A percentile compares a stretch with the other conserved stretches of the same genome.
phyloP scores from a whole-genome alignment of 1,140 invertebrate genomes.

The Lamellibrachia luymesi region DNA sequence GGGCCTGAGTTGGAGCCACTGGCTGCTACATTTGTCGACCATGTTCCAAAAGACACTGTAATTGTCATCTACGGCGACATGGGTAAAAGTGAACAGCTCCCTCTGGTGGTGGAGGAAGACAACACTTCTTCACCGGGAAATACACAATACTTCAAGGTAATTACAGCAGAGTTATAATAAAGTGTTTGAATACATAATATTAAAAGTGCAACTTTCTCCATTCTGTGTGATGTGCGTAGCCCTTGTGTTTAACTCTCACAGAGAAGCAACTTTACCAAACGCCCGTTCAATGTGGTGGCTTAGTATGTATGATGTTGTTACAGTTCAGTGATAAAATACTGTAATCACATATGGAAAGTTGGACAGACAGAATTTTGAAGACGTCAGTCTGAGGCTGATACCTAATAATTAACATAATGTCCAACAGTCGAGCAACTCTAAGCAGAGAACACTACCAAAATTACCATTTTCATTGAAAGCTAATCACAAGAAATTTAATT shows the following conservation, averaged over 20 bases:
- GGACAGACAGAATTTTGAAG: neutral
- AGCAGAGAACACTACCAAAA: neutral
- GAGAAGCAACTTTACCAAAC: neutral
- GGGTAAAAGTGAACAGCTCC: conserved; percentile 11
- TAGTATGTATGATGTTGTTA: too few species aligned
- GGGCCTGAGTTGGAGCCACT: neutral
- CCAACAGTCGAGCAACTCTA: neutral
- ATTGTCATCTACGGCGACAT: conserved; percentile 9
- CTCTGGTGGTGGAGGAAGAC: neutral
- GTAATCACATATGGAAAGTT: too few species aligned
- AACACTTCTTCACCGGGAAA: neutral
- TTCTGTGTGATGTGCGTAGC: too few species aligned
- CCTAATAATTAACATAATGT: neutral
- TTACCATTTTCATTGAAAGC: neutral
- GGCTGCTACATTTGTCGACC: neutral
- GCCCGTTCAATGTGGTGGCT: too few species aligned
- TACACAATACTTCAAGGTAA: neutral
- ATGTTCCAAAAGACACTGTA: neutral
- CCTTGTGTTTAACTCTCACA: too few species aligned
- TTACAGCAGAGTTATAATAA: too few species aligned
- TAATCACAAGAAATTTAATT: neutral
- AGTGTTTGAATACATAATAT: neutral
- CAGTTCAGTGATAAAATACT: too few species aligned
- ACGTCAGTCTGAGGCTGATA: neutral
- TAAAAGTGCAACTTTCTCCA: too few species aligned